phyloP scores from a whole-genome alignment of 2,888 invertebrate genomes.

The Neoascia interrupta region DNA sequence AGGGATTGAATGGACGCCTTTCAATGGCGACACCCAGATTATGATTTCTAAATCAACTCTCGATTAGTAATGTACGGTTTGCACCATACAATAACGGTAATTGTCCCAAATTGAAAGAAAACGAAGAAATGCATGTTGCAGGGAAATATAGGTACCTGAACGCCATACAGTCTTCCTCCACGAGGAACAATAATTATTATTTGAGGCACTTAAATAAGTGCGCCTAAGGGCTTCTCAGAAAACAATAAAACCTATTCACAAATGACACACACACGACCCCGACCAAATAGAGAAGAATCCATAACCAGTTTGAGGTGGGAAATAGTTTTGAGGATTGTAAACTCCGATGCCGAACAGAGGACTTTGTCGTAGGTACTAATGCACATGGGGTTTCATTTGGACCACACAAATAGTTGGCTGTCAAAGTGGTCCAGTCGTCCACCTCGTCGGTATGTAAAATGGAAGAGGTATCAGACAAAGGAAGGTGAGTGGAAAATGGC shows the following conservation, averaged over 20 bases:
- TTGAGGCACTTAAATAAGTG: slow-evolving; percentile 20
- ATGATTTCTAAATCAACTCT: slow-evolving; percentile 30
- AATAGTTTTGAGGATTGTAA: slow-evolving; percentile 26
- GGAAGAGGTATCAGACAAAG: slow-evolving; percentile 14
- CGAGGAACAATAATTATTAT: too few relatives aligned
- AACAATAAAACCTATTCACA: slow-evolving; percentile 7
- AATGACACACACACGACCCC: slow-evolving; percentile 18
- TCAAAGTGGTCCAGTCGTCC: slow-evolving; percentile 32
- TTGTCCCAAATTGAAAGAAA: background rate
- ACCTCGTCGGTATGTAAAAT: background rate
- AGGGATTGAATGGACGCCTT: slow-evolving; percentile 2
- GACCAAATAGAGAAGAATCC: slow-evolving; percentile 9
- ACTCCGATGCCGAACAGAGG: slow-evolving; percentile 8
- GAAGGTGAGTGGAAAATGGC: slow-evolving; percentile 24
- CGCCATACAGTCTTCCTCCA: too few relatives aligned
- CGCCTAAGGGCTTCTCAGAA: slow-evolving; percentile 23
- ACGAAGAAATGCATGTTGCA: slow-evolving; percentile 11
- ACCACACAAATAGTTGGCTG: slow-evolving; percentile 54
- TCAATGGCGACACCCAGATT: background rate
- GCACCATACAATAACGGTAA: background rate
- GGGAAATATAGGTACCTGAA: slow-evolving; percentile 20
- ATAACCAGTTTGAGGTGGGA: slow-evolving; percentile 49
- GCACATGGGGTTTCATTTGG: slow-evolving; percentile 31
- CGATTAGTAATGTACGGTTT: slow-evolving; percentile 14
- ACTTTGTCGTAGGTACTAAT: slow-evolving; percentile 16